Base-by-base conservation (phyloP, 2,113 vertebrate species). In the Alosa alosa region DNA sequence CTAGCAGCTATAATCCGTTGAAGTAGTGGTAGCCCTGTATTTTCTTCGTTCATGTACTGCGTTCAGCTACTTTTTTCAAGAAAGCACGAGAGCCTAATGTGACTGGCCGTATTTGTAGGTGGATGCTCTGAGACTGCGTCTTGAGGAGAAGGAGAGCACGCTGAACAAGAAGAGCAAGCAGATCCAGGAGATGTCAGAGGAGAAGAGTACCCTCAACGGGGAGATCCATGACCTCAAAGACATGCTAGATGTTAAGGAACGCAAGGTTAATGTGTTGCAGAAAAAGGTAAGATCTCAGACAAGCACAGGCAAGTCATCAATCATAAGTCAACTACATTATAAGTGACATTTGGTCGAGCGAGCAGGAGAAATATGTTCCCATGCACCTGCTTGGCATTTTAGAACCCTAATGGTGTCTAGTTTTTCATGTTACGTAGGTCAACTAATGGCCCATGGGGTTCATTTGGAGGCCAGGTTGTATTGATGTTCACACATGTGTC, bases 191-290 rank as follows among this genome's bases (percentile, higher is more conserved):
- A 96, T 99, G 94, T 97, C 97, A 0, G 98, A 99, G 89, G 98
- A 99, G 92, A 99, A 99, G 86, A 98, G 98, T 0, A 99, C 98
- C 0, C 96, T 99, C 11, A 98, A 97, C 13, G 98, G 98, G 31
- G 98, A 99, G 92, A 99, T 99, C 88, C 98, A 98, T 1, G 98
- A 99, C 91, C 97, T 99, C 75, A 99, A 99, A 87, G 98, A 99
- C 92, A 99, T 99, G 98, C 91, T 99, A 90, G 98, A 99, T 3
- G 98, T 99, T 86, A 99, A 99, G 92, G 98, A 99, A 87, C 96
- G 98, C 87, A 99, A 99, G 92, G 96, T 99, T 10, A 98, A 97
- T 2, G 98, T 99, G 86, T 96, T 99, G 31, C 98, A 99, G 94
- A 99, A 99, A 94, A 99, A 99, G 97, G 98, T 99, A 86, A 89